A percentile compares a stretch with the other conserved stretches of the same genome.
Conservation (phyloP, 2,113 vertebrate species). For the Garra rufa region DNA sequence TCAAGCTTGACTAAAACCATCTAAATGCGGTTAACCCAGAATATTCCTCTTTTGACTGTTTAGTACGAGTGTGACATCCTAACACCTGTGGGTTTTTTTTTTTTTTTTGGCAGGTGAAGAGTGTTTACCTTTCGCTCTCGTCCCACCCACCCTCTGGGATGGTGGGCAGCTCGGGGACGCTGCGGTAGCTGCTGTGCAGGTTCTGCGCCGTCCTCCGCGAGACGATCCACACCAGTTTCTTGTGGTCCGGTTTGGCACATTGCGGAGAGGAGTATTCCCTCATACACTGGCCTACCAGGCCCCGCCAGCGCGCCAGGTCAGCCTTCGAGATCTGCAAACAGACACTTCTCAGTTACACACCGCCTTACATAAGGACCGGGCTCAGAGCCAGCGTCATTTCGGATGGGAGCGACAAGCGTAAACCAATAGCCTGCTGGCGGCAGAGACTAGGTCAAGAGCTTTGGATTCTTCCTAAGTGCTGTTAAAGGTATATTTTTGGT, state of each 20-base stretch:
- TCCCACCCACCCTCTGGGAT: constrained; percentile 90
- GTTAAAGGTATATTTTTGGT: neutral
- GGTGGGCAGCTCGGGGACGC: constrained; percentile 90
- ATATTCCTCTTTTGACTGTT: neutral
- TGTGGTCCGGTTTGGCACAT: constrained; percentile 94
- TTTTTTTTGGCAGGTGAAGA: neutral
- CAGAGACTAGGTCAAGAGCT: neutral
- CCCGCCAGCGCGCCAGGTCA: constrained; percentile 89
- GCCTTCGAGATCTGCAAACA: constrained; percentile 83
- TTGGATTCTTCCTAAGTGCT: neutral
- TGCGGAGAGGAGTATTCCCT: constrained; percentile 92
- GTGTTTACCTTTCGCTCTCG: constrained; percentile 84
- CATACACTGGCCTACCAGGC: constrained; percentile 90
- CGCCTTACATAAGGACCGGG: constrained; percentile 54
- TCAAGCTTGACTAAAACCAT: neutral
- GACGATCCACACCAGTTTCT: constrained; percentile 93
- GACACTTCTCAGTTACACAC: constrained; percentile 34
- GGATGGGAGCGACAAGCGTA: neutral
- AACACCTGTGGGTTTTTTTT: neutral
- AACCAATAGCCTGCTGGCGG: constrained; percentile 13
- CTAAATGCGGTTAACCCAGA: neutral
- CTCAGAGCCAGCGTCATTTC: neutral
- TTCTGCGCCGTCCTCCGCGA: constrained; percentile 93
- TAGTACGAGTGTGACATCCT: neutral
- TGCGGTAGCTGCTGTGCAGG: constrained; percentile 90